A percentile compares a stretch with the other conserved stretches of the same genome.
phyloP scores from a whole-genome alignment of 2,113 vertebrate species.

The Phylloscopus whistleri region DNA sequence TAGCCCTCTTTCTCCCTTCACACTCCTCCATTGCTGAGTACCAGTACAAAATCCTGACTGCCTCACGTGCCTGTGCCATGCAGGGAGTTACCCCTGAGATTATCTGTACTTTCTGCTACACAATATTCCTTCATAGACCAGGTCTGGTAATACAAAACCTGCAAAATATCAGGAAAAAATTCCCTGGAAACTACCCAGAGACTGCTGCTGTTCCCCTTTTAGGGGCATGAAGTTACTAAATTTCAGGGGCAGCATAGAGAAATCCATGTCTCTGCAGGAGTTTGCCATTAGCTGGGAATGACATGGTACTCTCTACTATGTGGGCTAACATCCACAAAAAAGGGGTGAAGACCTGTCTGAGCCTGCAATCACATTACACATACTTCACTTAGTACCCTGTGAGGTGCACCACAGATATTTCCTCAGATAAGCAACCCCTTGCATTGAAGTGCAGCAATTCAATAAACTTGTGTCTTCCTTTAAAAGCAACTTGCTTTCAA shows the following conservation, averaged over 20 bases:
- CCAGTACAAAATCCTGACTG: neutral
- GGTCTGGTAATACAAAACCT: neutral
- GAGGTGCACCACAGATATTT: neutral
- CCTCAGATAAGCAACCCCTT: conserved; percentile 9
- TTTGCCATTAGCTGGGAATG: neutral
- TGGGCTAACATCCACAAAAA: neutral
- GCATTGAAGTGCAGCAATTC: conserved; percentile 29
- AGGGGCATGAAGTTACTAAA: neutral
- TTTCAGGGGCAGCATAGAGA: neutral
- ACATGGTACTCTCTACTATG: conserved; percentile 1
- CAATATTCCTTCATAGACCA: neutral
- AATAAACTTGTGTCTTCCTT: neutral
- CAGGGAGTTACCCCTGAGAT: neutral
- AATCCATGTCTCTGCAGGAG: neutral
- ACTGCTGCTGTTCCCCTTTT: neutral
- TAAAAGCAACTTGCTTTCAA: conserved; percentile 12
- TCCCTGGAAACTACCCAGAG: neutral
- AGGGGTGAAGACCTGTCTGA: neutral
- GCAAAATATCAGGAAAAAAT: neutral
- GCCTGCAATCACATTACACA: neutral
- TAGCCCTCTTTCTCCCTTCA: neutral
- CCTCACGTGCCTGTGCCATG: neutral
- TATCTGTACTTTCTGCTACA: neutral
- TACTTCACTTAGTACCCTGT: neutral
- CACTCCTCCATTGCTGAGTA: neutral